Evolutionary conservation across 2,797 vertebrate species (phyloP).

Genomic region (Otolemur crassicaudatus): DNA sequence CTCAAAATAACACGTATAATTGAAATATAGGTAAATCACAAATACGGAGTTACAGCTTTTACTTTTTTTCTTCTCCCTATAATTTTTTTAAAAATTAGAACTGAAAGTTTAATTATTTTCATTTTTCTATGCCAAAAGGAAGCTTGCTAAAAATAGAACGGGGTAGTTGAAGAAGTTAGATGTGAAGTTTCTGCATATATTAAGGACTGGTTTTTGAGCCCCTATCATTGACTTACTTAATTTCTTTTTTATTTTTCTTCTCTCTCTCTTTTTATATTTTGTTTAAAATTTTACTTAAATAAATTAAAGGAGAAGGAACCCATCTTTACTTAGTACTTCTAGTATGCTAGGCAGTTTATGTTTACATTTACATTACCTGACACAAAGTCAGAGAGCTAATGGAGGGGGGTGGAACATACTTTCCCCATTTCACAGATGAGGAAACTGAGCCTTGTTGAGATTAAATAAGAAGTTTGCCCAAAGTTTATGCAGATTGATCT

Average conservation of each 20-base stretch:
- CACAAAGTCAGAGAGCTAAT: neutral
- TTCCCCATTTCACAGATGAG: neutral
- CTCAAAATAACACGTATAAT: constrained; percentile 51
- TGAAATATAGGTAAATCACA: constrained; percentile 8
- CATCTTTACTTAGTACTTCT: neutral
- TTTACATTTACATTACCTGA: neutral
- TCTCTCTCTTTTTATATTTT: neutral
- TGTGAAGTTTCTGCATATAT: neutral
- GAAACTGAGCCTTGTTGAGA: neutral
- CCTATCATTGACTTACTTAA: neutral
- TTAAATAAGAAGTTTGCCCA: neutral
- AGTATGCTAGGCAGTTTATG: neutral
- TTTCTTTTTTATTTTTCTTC: neutral
- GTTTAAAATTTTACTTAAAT: neutral
- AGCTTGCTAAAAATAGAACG: neutral
- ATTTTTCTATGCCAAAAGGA: neutral
- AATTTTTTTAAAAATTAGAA: neutral
- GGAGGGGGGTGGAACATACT: neutral
- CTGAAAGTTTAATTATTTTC: neutral
- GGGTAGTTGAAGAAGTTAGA: neutral
- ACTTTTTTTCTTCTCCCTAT: neutral
- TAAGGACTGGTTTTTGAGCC: neutral
- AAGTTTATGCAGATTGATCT: neutral
- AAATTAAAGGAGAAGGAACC: neutral
- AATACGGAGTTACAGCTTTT: constrained; percentile 15